These are phyloP conservation scores for Tragelaphus buxtoni DNA, from an alignment of 2,113 vertebrate genomes.

Conservation along the genomic window DNA sequence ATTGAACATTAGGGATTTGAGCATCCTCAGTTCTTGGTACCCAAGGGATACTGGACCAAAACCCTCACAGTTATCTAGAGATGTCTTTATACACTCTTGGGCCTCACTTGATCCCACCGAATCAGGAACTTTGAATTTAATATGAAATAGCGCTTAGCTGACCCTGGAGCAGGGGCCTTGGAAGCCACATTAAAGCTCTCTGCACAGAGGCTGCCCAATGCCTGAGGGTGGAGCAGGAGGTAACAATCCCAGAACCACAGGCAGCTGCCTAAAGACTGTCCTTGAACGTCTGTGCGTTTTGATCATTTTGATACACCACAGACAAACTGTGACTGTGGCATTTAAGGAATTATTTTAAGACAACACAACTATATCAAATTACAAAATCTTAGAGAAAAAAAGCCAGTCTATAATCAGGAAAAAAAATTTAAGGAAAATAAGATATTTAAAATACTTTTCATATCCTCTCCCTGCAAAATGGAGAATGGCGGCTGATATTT, in stretches of 20 bases:
- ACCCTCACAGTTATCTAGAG: background rate
- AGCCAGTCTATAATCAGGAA: background rate
- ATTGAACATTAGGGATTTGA: background rate
- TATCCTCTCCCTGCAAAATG: background rate
- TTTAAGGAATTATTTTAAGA: background rate
- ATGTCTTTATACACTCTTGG: background rate
- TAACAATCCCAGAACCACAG: fast-evolving
- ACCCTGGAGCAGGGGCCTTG: background rate
- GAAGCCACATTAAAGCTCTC: background rate
- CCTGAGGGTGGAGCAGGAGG: background rate
- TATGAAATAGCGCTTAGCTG: background rate
- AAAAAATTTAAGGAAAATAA: background rate
- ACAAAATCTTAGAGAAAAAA: background rate
- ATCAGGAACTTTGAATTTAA: background rate
- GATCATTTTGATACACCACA: background rate
- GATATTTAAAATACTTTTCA: background rate
- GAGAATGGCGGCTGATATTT: background rate
- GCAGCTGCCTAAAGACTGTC: background rate
- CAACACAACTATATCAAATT: background rate
- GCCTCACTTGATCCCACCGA: background rate
- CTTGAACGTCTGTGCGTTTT: fast-evolving
- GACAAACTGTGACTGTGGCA: fast-evolving
- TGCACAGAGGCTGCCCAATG: background rate
- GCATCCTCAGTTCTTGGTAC: background rate
- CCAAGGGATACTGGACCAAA: background rate